Evolutionary conservation across 2,113 vertebrate genomes (phyloP).

Genomic region (Cettia cetti): DNA sequence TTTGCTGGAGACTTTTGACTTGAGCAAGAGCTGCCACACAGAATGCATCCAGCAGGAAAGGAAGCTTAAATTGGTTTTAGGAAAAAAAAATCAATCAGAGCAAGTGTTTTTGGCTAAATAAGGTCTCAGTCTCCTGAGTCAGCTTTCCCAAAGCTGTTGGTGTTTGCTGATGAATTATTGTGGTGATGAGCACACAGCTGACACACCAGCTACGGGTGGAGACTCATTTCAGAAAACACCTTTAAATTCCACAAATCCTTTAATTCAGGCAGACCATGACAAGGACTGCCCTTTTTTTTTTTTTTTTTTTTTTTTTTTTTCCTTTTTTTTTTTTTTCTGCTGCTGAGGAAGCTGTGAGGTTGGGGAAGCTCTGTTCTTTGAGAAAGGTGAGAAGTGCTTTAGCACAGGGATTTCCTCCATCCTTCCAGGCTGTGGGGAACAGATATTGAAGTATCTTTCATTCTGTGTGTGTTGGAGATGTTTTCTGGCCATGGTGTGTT

Average conservation of each 20-base stretch:
- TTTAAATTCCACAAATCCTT: background rate
- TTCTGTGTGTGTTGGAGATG: background rate
- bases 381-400: background rate
- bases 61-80: background rate
- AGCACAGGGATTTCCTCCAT: background rate
- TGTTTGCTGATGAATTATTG: background rate
- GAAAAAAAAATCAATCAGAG: background rate
- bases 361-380: background rate
- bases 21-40: background rate
- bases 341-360: background rate
- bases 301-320: too few relatives aligned
- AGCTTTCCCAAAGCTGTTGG: background rate
- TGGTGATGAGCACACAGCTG: background rate
- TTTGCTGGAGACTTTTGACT: background rate
- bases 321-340: background rate
- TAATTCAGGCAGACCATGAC: background rate
- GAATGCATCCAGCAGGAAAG: background rate
- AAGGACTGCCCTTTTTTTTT: background rate
- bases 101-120: background rate
- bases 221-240: background rate
- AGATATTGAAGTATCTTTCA: background rate
- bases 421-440: too few relatives aligned
- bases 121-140: background rate
- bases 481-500: background rate
- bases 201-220: background rate